A percentile compares a stretch with the other conserved stretches of the same genome.
Conservation (phyloP, 92 coral and sea anemone genomes). For the Bergia puertoricense region DNA sequence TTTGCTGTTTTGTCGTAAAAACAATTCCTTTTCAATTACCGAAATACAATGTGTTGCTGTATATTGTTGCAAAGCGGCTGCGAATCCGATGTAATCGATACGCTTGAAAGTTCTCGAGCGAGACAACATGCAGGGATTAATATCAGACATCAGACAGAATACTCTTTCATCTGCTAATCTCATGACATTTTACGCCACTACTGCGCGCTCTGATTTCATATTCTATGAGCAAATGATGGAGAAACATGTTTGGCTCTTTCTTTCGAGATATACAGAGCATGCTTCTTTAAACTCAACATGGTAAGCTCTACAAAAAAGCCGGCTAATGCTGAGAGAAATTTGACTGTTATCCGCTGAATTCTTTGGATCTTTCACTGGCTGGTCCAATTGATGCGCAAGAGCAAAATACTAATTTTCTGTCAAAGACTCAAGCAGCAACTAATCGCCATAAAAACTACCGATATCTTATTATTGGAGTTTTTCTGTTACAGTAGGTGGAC, state of each 20-base stretch:
- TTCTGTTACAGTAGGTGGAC: neutral
- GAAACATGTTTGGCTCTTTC: neutral
- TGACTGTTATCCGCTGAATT: neutral
- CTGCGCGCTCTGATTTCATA: neutral
- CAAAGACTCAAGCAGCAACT: neutral
- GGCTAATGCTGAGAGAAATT: neutral
- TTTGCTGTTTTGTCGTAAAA: neutral
- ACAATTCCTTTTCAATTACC: conserved; percentile 27
- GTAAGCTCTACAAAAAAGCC: neutral
- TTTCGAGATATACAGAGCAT: neutral
- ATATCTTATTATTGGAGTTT: neutral
- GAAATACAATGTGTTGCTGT: conserved; percentile 18
- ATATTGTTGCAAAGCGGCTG: conserved; percentile 7
- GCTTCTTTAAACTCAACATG: neutral
- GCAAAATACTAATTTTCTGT: neutral
- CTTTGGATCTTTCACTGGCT: neutral
- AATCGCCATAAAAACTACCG: neutral
- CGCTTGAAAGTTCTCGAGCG: neutral
- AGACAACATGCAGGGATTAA: conserved; percentile 4
- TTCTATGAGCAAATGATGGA: too few relatives aligned
- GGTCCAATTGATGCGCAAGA: neutral
- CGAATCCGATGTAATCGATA: conserved; percentile 17
- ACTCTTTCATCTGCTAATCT: neutral
- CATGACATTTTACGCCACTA: neutral
- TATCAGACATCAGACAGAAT: conserved; percentile 16